These are phyloP conservation scores for Picathartes gymnocephalus DNA, from an alignment of 2,113 vertebrate species.

Conservation along the genomic window DNA sequence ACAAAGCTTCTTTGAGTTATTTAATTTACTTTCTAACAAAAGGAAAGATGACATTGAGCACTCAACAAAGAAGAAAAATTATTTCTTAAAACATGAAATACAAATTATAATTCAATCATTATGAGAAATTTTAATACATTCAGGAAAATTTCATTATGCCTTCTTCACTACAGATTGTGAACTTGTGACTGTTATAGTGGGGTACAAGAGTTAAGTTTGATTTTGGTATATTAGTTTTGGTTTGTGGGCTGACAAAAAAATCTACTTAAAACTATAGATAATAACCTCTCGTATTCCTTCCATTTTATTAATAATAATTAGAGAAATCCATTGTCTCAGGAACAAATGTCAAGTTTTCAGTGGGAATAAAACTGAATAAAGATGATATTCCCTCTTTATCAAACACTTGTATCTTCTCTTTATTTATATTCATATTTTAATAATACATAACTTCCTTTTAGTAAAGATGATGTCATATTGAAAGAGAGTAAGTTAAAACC, in stretches of 20 bases:
- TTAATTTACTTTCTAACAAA: slow-evolving; percentile 68
- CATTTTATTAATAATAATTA: not conserved
- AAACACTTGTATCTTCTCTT: not conserved
- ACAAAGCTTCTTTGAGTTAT: slow-evolving; percentile 69
- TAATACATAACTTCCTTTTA: not conserved
- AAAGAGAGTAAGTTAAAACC: not conserved
- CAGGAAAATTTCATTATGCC: not conserved
- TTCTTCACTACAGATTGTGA: not conserved
- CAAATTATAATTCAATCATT: slow-evolving; percentile 54
- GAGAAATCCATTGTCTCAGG: not conserved
- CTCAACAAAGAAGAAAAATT: slow-evolving; percentile 55
- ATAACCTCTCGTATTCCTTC: not conserved
- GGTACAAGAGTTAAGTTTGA: fast-evolving
- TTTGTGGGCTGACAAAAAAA: not conserved
- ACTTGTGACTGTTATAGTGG: not conserved
- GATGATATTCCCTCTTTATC: not conserved
- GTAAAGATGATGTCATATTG: not conserved
- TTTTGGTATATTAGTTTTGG: not conserved
- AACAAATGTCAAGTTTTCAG: not conserved
- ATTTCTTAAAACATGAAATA: slow-evolving; percentile 45
- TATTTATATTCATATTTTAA: not conserved
- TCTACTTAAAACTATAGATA: not conserved
- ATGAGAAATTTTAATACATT: slow-evolving; percentile 1
- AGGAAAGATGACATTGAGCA: slow-evolving; percentile 62
- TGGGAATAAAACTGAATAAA: not conserved